These are phyloP conservation scores for Antennarius maculatus DNA, from an alignment of 2,797 vertebrate genomes.

Conservation along the genomic window DNA sequence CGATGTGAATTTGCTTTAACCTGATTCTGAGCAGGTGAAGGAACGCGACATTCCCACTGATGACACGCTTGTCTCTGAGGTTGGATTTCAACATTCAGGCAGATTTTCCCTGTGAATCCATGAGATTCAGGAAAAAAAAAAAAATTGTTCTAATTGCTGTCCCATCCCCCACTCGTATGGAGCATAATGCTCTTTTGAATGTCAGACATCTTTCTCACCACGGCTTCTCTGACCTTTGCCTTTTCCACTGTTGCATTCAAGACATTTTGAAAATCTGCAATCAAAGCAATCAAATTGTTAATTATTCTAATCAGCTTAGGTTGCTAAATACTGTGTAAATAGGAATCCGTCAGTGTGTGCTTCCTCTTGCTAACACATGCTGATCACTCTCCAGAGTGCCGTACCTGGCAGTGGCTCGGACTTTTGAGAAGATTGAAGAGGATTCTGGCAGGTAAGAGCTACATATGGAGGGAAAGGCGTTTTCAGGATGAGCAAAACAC, in stretches of 20 bases:
- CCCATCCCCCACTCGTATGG: background rate
- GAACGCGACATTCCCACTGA: background rate
- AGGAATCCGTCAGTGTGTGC: slow-evolving; percentile 30
- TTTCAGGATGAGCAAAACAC: slow-evolving; percentile 10
- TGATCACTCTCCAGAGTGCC: slow-evolving; percentile 83
- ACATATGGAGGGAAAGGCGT: slow-evolving; percentile 29
- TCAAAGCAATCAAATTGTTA: slow-evolving; percentile 59
- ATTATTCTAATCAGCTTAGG: slow-evolving; percentile 42
- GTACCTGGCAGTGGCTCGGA: slow-evolving; percentile 90
- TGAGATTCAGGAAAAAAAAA: background rate
- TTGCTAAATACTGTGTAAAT: slow-evolving; percentile 26
- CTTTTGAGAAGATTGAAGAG: slow-evolving; percentile 92
- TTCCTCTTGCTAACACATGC: slow-evolving; percentile 49
- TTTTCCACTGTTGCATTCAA: slow-evolving; percentile 15
- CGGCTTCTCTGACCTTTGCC: slow-evolving; percentile 32
- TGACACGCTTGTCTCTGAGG: background rate
- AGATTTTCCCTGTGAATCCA: background rate
- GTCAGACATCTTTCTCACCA: slow-evolving; percentile 1
- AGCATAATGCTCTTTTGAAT: slow-evolving; percentile 1
- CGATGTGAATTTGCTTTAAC: background rate
- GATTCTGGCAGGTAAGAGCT: slow-evolving; percentile 87
- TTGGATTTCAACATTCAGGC: background rate
- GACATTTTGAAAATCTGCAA: slow-evolving; percentile 35
- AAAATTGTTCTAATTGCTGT: background rate
- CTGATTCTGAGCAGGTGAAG: background rate